Evolutionary conservation across 2,113 vertebrate species (phyloP), one percentile per base, ranked within the genome.

Genomic region (Hydrolagus affinis): DNA sequence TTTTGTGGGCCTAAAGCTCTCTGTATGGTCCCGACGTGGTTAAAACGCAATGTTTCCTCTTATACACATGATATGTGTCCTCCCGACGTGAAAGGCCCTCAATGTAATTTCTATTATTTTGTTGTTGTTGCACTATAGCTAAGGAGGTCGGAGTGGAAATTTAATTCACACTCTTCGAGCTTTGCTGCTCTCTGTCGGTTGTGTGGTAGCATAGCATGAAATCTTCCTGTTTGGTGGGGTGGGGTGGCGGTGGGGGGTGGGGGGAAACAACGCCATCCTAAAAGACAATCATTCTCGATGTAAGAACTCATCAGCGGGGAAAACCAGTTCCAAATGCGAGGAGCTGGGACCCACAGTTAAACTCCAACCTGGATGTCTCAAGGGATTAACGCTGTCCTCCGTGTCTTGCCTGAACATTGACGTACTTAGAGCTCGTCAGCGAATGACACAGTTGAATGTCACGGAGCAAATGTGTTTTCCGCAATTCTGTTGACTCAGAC

Each of bases 121-220:
- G n/a, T n/a, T n/a, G n/a, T n/a, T n/a, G n/a, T n/a, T 44, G 6
- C 44, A 44, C 44, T 44, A 3, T 6, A 44, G 44, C 2, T 44
- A 44, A 44, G 44, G 44, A 44, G 6, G 44, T n/a, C 2, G 23
- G 23, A 64, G 59, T 59, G 19, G 60, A 2, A n/a, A 44, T 6
- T 9, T 25, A 80, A 8, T 80, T 80, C 64, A 28, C n/a, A 28
- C 62, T 17, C 15, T 57, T 76, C 2, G 57, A 59, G 44, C 74
- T 76, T 80, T 80, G 77, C 57, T 64, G 77, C 77, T 25, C 77
- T 80, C 77, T 64, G 59, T 60, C 28, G 77, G 59, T 17, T 15
- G 11, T 17, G 23, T 11, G 17, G 25, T 8, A 80, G 57, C 14
- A 80, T 11, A 19, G 60, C 77, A 64, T 14, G 59, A 80, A 62